Conservation (phyloP, 2,888 invertebrate species). For the Melikaiella ostensackeni region DNA sequence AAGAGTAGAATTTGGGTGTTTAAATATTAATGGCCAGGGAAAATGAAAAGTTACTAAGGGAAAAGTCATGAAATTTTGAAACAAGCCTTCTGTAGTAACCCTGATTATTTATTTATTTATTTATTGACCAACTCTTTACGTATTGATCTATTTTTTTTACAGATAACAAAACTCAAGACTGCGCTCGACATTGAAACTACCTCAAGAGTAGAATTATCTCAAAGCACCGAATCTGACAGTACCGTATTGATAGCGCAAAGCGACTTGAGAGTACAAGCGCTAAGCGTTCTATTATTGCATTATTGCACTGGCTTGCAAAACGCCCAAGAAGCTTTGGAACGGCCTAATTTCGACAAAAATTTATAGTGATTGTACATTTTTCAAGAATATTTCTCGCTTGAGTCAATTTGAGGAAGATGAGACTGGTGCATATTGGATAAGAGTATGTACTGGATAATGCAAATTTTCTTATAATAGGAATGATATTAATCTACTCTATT, state of each 20-base stretch:
- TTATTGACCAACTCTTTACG: no score
- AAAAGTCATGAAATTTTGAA: no score
- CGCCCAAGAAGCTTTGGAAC: conserved; percentile 79
- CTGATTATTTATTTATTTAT: no score
- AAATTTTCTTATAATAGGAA: no score
- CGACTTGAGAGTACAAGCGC: conserved; percentile 92
- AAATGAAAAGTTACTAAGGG: no score
- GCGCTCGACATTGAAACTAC: conserved; percentile 86
- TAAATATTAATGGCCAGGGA: no score
- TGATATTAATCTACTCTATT: no score
- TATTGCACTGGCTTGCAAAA: conserved; percentile 96
- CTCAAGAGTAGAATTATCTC: conserved; percentile 75
- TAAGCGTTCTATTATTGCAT: conserved; percentile 95
- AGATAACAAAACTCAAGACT: conserved; percentile 87
- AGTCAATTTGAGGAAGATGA: no score
- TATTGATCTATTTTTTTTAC: conserved; percentile 48
- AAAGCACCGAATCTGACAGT: conserved; percentile 66
- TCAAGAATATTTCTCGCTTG: not conserved
- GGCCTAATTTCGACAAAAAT: conserved; percentile 52
- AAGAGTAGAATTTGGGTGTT: no score
- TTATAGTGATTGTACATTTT: conserved; percentile 37
- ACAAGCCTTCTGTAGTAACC: no score
- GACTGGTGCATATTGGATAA: no score
- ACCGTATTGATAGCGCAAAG: conserved; percentile 79
- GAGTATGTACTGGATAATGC: no score